These are phyloP conservation scores for Xestoiulus laeticollis DNA, from an alignment of 2,888 invertebrate species.

Conservation along the genomic window DNA sequence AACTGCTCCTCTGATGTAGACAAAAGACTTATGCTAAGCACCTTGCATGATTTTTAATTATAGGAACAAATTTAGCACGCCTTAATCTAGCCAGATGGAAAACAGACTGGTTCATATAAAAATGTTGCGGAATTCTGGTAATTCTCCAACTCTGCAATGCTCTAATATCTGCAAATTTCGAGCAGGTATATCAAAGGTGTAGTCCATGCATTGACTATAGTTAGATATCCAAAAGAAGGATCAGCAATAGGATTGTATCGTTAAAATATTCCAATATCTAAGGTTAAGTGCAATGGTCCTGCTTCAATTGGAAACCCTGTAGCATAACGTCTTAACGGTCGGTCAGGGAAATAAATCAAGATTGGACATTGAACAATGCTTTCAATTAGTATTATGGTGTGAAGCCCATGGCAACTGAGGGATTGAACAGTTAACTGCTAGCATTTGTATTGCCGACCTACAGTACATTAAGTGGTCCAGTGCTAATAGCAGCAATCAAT, in stretches of 20 bases:
- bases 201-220: no score
- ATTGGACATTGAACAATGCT: constrained; percentile 41
- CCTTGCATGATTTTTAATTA: constrained; percentile 6
- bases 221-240: no score
- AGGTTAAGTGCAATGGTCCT: no score
- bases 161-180: neutral
- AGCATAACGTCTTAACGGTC: neutral
- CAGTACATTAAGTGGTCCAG: constrained; percentile 32
- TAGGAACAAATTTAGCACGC: neutral
- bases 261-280: no score
- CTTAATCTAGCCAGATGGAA: neutral
- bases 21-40: constrained; percentile 14
- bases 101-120: neutral
- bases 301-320: no score
- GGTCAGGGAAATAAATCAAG: neutral
- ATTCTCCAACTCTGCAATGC: neutral
- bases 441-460: constrained; percentile 5
- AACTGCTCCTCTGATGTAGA: neutral
- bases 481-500: constrained; percentile 30
- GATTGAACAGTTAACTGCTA: neutral
- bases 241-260: no score
- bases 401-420: neutral
- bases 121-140: neutral
- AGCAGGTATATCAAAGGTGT: neutral
- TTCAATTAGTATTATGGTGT: constrained; percentile 31